Base-by-base conservation (phyloP, 2,888 invertebrate species). In the Acleris sparsana region DNA sequence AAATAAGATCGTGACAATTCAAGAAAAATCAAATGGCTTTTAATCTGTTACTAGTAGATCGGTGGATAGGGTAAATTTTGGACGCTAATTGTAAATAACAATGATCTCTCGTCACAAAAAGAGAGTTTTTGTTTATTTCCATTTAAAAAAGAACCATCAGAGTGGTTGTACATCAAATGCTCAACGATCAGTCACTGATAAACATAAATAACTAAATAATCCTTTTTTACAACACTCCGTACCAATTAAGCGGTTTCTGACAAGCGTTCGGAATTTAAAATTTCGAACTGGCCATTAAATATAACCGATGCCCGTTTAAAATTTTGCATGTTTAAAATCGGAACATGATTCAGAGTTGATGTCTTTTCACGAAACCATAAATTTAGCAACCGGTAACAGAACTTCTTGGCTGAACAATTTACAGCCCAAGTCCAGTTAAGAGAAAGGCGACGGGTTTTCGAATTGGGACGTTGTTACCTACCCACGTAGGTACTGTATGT, bases 381-480 rank as follows among this genome's bases (percentile, higher is more conserved):
- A 71, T 72, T 72, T 63, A 61, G 68, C 52, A 65, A 72, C 70
- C 72, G 72, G 70, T 73, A 74, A 70, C 72, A 71, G 67, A 74
- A 69, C 65, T 72, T 62, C 67, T 22, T 43, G 48, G 68, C 73
- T 49, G 33, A 58, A 60, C 53, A 67, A 70, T 62, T 74, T 71
- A 74, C 68, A 69, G 68, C 66, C 61, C 22, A 22, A 62, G 61
- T 53, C 51, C 63, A 69, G 71, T 69, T 71, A 71, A 71, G 70
- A 71, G 73, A 74, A 72, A 72, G 71, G 57, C 59, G 67, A 68
- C 62, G 63, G 53, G 65, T 70, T 71, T 69, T 72, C 55, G 61
- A 69, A 67, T 69, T 61, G 51, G 64, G 55, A 55, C 67, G 51
- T 65, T 44, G 17, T 48, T 20, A 51, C 52, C 53, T 25, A 46